Conservation (phyloP, 2,113 vertebrate genomes). For the Loxodonta africana region DNA sequence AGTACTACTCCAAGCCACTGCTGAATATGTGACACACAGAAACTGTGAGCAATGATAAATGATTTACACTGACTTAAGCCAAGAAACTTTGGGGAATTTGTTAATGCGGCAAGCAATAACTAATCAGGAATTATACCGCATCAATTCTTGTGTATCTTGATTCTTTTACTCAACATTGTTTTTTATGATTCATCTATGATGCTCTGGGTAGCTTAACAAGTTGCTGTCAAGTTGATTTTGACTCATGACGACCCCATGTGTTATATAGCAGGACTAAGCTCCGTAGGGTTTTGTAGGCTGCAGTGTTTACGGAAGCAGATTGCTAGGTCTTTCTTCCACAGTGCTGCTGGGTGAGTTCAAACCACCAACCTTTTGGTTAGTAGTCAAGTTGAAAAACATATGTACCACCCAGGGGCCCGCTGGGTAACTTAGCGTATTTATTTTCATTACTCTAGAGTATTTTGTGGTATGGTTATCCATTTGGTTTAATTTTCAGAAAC, state of each 20-base stretch:
- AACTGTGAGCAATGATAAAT: background rate
- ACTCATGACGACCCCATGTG: no score
- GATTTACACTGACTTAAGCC: background rate
- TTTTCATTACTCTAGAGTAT: background rate
- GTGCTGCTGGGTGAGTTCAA: no score
- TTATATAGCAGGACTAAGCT: no score
- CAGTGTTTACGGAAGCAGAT: no score
- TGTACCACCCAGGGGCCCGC: no score
- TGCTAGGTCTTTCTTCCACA: no score
- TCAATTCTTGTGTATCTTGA: background rate
- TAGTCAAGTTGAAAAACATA: no score
- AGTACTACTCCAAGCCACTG: background rate
- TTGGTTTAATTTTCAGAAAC: constrained; percentile 40
- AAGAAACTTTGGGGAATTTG: constrained; percentile 12
- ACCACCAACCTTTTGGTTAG: no score
- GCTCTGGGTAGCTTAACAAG: no score
- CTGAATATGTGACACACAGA: background rate
- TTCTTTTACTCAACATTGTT: constrained; percentile 24
- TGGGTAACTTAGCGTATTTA: background rate
- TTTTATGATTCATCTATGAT: background rate
- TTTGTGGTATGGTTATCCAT: background rate
- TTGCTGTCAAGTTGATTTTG: no score
- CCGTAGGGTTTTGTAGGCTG: no score
- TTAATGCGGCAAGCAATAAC: background rate
- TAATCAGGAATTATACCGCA: background rate